phyloP scores from a whole-genome alignment of 2,113 vertebrate genomes.

The Myrmecophaga tridactyla region DNA sequence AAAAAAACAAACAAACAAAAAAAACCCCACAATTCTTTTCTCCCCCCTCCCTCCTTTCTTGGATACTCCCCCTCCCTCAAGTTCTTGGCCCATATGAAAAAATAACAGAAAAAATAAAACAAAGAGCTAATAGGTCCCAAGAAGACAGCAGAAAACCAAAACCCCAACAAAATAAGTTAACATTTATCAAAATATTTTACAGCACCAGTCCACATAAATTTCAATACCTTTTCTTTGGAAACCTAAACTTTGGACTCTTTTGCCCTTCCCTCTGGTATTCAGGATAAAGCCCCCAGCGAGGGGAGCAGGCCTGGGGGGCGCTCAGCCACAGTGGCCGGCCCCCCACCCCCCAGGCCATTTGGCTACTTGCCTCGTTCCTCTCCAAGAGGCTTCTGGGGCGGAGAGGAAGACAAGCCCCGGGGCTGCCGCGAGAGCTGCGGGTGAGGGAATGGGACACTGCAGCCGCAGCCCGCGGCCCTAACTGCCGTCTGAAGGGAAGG shows the following conservation, averaged over 20 bases:
- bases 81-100: background rate
- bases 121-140: conserved; percentile 24
- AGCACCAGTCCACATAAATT: conserved; percentile 76
- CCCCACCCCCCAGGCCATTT: too few relatives aligned
- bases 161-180: conserved; percentile 79
- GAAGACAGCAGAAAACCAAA: conserved; percentile 48
- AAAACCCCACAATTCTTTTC: background rate
- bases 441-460: too few relatives aligned
- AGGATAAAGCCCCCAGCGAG: too few relatives aligned
- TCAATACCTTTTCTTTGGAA: conserved; percentile 78
- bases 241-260: conserved; percentile 45
- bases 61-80: background rate
- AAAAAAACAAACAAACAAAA: conserved; percentile 17
- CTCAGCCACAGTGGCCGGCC: too few relatives aligned
- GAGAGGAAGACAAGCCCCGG: too few relatives aligned
- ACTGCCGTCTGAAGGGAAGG: accelerated
- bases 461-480: background rate
- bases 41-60: background rate
- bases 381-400: too few relatives aligned
- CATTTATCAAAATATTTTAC: conserved; percentile 70
- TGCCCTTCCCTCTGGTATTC: background rate
- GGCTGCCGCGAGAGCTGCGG: too few relatives aligned
- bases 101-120: background rate
- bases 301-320: too few relatives aligned
- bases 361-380: too few relatives aligned